These are phyloP conservation scores for Amblyornis subalaris DNA, from an alignment of 2,113 vertebrate genomes.

Conservation along the genomic window DNA sequence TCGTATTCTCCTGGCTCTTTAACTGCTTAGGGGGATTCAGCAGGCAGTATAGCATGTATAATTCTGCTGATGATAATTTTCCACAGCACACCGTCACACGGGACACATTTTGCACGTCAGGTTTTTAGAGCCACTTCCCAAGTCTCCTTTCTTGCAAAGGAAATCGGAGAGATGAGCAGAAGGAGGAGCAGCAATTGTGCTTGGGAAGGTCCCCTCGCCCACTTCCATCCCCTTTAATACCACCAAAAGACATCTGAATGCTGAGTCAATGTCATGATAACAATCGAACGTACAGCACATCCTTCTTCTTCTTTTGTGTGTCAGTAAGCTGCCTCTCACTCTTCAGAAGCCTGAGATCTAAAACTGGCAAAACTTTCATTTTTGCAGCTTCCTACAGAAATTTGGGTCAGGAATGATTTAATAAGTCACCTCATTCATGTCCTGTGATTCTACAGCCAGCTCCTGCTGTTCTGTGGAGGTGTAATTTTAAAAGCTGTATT, in stretches of 20 bases:
- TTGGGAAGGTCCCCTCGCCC: accelerated
- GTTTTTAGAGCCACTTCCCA: background rate
- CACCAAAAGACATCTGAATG: background rate
- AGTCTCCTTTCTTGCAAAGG: accelerated
- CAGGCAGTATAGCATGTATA: background rate
- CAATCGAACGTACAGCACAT: background rate
- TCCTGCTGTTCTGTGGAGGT: background rate
- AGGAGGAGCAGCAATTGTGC: background rate
- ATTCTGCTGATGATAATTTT: slow-evolving; percentile 22
- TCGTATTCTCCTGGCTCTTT: slow-evolving; percentile 57
- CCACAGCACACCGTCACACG: background rate
- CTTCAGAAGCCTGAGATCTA: background rate
- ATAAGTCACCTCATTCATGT: background rate
- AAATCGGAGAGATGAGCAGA: background rate
- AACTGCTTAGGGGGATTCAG: slow-evolving; percentile 48
- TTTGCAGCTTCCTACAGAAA: background rate
- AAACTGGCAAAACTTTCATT: background rate
- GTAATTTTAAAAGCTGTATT: background rate
- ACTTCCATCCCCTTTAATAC: background rate
- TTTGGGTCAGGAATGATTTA: background rate
- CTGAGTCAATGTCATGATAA: background rate
- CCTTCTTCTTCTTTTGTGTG: background rate
- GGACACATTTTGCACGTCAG: background rate
- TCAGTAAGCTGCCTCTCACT: background rate
- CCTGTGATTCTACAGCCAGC: background rate